These are phyloP conservation scores for Nomada goodeniana DNA, from an alignment of 2,888 invertebrate genomes.

Conservation along the genomic window DNA sequence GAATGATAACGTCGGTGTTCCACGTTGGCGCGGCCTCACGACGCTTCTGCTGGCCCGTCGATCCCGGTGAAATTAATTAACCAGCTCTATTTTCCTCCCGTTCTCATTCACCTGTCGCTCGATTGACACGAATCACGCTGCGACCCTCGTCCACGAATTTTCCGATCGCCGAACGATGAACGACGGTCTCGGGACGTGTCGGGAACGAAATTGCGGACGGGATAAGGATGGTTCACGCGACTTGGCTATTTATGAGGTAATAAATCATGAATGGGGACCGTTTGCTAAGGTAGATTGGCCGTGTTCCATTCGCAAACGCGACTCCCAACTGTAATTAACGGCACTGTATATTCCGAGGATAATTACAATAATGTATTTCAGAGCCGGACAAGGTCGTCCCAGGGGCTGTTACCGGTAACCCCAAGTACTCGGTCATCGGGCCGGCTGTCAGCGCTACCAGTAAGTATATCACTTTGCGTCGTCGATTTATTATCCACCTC, in stretches of 20 bases:
- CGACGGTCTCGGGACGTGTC: slow-evolving; percentile 1
- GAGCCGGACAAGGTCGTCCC: slow-evolving; percentile 83
- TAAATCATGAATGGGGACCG: slow-evolving; percentile 79
- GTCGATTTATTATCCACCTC: slow-evolving; percentile 65
- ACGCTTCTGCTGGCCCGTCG: slow-evolving; percentile 9
- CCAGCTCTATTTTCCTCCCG: background rate
- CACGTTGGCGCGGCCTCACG: slow-evolving; percentile 20
- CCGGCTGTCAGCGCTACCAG: slow-evolving; percentile 91
- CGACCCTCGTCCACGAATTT: background rate
- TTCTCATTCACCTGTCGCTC: background rate
- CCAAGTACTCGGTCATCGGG: slow-evolving; percentile 86
- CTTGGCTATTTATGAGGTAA: slow-evolving; percentile 78
- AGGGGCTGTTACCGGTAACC: slow-evolving; percentile 82
- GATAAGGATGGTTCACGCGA: slow-evolving; percentile 34
- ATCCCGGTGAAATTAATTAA: slow-evolving; percentile 30
- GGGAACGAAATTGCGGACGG: slow-evolving; percentile 5
- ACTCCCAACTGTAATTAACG: slow-evolving; percentile 77
- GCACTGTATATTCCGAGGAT: slow-evolving; percentile 83
- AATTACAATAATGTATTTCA: slow-evolving; percentile 84
- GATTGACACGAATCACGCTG: background rate
- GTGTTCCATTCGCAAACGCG: slow-evolving; percentile 76
- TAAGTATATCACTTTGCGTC: slow-evolving; percentile 85
- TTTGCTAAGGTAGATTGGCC: slow-evolving; percentile 82
- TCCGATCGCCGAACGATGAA: background rate
- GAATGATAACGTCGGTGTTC: slow-evolving; percentile 30